phyloP scores from a whole-genome alignment of 2,113 vertebrate genomes.

The Cepphus grylle region DNA sequence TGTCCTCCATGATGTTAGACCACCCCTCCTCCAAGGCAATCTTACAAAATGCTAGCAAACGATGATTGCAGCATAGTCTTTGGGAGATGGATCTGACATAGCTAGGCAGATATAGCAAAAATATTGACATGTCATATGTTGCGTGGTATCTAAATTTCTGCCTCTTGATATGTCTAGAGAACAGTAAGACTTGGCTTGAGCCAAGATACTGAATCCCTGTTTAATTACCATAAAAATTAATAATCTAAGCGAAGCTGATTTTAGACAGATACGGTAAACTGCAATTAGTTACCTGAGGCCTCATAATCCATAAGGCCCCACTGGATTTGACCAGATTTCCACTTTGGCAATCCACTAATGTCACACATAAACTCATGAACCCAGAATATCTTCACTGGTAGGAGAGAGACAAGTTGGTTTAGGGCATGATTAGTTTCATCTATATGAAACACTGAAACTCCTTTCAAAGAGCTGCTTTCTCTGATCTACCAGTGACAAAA shows the following conservation, averaged over 20 bases:
- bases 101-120: neutral
- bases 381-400: neutral
- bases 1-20: neutral
- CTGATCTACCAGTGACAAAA: neutral
- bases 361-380: neutral
- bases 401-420: neutral
- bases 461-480: neutral
- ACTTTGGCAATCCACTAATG: neutral
- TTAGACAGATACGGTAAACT: neutral
- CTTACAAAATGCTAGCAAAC: neutral
- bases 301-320: neutral
- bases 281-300: neutral
- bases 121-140: neutral
- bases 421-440: neutral
- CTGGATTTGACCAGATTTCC: neutral
- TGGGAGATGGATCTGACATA: neutral
- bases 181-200: neutral
- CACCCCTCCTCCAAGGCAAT: neutral
- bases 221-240: neutral
- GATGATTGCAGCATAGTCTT: neutral
- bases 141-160: neutral
- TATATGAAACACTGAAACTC: neutral
- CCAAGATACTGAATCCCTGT: neutral
- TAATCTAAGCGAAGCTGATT: neutral
- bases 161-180: neutral